phyloP scores from a whole-genome alignment of 2,888 invertebrate species.

The Incurvaria masculella region DNA sequence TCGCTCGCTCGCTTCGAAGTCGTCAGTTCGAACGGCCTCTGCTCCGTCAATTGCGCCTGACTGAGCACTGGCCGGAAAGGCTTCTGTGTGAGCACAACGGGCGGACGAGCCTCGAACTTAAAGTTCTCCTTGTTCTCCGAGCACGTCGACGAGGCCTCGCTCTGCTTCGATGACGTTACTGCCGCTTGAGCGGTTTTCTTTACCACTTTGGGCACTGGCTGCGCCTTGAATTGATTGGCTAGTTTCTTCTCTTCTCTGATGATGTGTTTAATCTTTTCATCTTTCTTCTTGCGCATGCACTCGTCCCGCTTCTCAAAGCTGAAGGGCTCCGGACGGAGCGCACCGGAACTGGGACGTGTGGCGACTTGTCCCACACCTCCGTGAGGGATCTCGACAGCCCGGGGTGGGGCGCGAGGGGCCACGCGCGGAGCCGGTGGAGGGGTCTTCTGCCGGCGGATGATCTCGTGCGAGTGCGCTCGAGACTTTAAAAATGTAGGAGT shows the following conservation, averaged over 20 bases:
- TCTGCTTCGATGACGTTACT: slow-evolving; percentile 22
- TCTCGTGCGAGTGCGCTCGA: slow-evolving; percentile 22
- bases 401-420: slow-evolving; percentile 6
- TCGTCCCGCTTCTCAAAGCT: slow-evolving; percentile 68
- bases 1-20: slow-evolving; percentile 63
- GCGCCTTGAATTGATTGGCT: slow-evolving; percentile 66
- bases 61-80: slow-evolving; percentile 62
- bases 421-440: slow-evolving; percentile 4
- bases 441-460: background rate
- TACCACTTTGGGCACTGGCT: slow-evolving; percentile 58
- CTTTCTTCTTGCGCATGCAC: slow-evolving; percentile 51
- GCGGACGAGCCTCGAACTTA: slow-evolving; percentile 62
- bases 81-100: slow-evolving; percentile 58
- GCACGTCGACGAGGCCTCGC: slow-evolving; percentile 29
- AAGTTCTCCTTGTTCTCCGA: slow-evolving; percentile 45
- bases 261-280: slow-evolving; percentile 58
- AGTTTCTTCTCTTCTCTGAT: slow-evolving; percentile 59
- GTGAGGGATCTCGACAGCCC: background rate
- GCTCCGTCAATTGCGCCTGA: slow-evolving; percentile 36
- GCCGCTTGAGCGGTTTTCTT: slow-evolving; percentile 38
- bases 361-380: slow-evolving; percentile 12
- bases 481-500: slow-evolving; percentile 39
- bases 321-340: slow-evolving; percentile 53
- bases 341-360: slow-evolving; percentile 26
- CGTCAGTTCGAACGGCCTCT: slow-evolving; percentile 57